Percentiles rank a stretch among this genome's conserved stretches.
phyloP scores from a whole-genome alignment of 2,113 vertebrate genomes.

The Myocastor coypus region DNA sequence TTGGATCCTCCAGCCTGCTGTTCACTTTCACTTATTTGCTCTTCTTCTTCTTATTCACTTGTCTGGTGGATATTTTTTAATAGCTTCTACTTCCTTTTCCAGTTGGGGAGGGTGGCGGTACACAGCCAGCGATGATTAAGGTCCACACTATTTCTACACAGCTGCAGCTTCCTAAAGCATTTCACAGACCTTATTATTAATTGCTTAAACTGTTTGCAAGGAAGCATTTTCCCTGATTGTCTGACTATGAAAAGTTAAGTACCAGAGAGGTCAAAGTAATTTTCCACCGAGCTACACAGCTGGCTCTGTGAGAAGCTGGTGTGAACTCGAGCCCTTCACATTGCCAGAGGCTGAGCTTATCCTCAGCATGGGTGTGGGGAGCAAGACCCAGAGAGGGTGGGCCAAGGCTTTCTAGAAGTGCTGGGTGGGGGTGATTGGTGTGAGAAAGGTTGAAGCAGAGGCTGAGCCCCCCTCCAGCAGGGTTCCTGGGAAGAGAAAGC shows the following conservation, averaged over 20 bases:
- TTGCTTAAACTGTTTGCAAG: neutral
- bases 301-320: neutral
- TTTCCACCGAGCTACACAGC: neutral
- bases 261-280: slow-evolving; percentile 12
- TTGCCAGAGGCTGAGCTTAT: neutral
- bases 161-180: neutral
- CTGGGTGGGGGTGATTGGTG: neutral
- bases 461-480: neutral
- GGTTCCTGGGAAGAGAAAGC: neutral
- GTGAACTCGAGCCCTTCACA: neutral
- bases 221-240: neutral
- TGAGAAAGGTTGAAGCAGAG: neutral
- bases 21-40: neutral
- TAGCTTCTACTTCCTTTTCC: neutral
- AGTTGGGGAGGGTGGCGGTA: neutral
- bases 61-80: neutral
- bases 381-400: neutral
- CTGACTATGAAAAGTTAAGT: neutral
- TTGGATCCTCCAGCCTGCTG: no score
- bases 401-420: neutral
- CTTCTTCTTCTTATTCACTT: neutral
- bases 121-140: neutral
- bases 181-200: neutral
- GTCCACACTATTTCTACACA: neutral
- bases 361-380: neutral